phyloP scores from a whole-genome alignment of 92 coral and sea anemone species.

The Paragorgia papillata region DNA sequence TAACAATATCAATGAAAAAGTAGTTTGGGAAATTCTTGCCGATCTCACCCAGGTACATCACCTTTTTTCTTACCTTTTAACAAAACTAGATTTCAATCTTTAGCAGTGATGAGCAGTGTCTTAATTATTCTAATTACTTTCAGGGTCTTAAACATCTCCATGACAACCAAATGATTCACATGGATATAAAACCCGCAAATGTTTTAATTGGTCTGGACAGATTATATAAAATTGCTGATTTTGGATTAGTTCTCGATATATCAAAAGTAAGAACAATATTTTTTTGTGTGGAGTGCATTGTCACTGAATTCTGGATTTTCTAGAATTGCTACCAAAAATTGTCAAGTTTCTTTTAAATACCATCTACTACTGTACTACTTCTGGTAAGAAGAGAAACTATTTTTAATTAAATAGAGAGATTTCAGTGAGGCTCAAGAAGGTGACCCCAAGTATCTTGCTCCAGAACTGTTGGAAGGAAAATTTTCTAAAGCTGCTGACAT shows the following conservation, averaged over 20 bases:
- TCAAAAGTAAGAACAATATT: constrained; percentile 71
- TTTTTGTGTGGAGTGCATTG: neutral
- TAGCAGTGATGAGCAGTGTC: neutral
- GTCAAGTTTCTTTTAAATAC: too few relatives aligned
- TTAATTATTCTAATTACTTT: neutral
- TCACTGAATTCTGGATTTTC: too few relatives aligned
- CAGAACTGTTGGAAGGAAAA: constrained; percentile 93
- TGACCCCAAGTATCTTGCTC: constrained; percentile 93
- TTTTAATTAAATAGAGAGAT: too few relatives aligned
- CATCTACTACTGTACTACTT: too few relatives aligned
- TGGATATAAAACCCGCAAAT: constrained; percentile 99
- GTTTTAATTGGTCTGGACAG: constrained; percentile 86
- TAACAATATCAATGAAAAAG: constrained; percentile 70
- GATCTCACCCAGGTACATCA: constrained; percentile 76
- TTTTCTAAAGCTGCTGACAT: constrained; percentile 94
- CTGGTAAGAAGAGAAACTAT: too few relatives aligned
- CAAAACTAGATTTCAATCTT: neutral
- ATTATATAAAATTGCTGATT: constrained; percentile 94
- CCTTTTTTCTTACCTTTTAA: neutral
- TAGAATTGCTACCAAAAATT: too few relatives aligned
- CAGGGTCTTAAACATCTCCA: constrained; percentile 99
- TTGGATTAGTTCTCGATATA: constrained; percentile 88
- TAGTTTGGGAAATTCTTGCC: constrained; percentile 84
- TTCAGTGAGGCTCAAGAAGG: constrained; percentile 86
- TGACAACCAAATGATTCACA: constrained; percentile 79